These are phyloP conservation scores for Drosophila miranda DNA, from an alignment of 1,140 invertebrate species.

Conservation along the genomic window DNA sequence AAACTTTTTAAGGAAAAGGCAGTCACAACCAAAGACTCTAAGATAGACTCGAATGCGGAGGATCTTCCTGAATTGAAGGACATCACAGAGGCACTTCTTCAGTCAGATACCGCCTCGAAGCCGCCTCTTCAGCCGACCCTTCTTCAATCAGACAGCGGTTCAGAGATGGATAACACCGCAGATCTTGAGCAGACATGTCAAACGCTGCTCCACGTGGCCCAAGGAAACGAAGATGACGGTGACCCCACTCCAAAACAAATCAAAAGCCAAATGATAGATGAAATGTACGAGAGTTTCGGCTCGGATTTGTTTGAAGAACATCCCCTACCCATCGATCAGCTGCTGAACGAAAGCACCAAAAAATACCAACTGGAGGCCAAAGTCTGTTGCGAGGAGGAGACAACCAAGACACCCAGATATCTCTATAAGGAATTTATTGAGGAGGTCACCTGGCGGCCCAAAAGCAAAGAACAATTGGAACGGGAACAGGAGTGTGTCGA, in stretches of 20 bases:
- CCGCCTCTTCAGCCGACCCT: no score
- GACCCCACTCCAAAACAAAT: constrained; percentile 26
- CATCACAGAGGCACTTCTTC: no score
- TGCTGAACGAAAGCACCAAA: constrained; percentile 3
- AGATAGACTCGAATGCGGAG: no score
- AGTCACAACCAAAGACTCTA: no score
- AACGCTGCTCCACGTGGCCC: constrained; percentile 12
- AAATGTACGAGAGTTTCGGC: constrained; percentile 41
- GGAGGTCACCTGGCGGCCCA: background rate
- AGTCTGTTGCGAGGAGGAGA: constrained; percentile 2
- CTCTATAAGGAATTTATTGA: constrained; percentile 7
- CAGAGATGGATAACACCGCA: constrained; percentile 19
- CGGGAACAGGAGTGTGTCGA: constrained; percentile 44
- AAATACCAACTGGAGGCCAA: constrained; percentile 11
- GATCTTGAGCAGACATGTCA: constrained; percentile 19
- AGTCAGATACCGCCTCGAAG: no score
- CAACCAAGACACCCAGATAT: background rate
- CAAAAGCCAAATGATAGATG: constrained; percentile 23
- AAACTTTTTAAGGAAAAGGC: no score
- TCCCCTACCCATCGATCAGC: constrained; percentile 6
- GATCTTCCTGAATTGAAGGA: no score
- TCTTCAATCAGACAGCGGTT: constrained; percentile 17
- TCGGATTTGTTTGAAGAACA: constrained; percentile 8
- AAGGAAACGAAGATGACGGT: background rate
- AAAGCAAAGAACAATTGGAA: constrained; percentile 33